Evolutionary conservation across 92 coral and sea anemone species (phyloP).

Genomic region (Zoanthus gigantus): DNA sequence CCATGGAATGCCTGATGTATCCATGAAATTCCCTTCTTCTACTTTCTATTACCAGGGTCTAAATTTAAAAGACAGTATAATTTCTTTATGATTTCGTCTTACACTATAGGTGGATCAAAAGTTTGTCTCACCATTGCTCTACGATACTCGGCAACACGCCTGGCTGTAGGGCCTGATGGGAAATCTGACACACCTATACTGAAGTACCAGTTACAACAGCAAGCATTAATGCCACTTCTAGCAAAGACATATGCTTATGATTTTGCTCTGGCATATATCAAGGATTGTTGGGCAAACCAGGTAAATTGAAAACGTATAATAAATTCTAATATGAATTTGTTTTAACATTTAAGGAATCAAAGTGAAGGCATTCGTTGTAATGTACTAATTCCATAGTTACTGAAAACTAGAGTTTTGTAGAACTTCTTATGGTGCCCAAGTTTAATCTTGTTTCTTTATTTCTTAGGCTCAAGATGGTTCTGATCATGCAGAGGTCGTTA

Average conservation of each 20-base stretch:
- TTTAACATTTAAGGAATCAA: neutral
- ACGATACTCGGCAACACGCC: constrained; percentile 90
- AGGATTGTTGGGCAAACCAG: constrained; percentile 92
- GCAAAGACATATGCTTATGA: constrained; percentile 87
- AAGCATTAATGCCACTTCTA: constrained; percentile 84
- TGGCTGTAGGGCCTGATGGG: constrained; percentile 93
- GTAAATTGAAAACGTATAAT: constrained; percentile 17
- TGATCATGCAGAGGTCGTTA: constrained; percentile 85
- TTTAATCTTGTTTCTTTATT: neutral
- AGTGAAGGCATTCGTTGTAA: neutral
- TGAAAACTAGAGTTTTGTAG: no score
- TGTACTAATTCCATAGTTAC: neutral
- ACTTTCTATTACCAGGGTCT: neutral
- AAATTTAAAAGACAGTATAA: neutral
- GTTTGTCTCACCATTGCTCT: constrained; percentile 83
- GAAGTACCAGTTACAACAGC: constrained; percentile 84
- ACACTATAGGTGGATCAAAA: constrained; percentile 74
- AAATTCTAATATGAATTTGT: no score
- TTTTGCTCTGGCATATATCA: constrained; percentile 83
- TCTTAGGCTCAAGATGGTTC: constrained; percentile 82
- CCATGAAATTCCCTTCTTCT: no score
- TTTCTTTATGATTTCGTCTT: neutral
- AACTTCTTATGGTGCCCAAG: no score
- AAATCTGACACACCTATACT: constrained; percentile 90
- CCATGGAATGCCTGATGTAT: no score